Evolutionary conservation across 2,797 vertebrate genomes (phyloP).

Genomic region (Poeciliopsis gracilis): DNA sequence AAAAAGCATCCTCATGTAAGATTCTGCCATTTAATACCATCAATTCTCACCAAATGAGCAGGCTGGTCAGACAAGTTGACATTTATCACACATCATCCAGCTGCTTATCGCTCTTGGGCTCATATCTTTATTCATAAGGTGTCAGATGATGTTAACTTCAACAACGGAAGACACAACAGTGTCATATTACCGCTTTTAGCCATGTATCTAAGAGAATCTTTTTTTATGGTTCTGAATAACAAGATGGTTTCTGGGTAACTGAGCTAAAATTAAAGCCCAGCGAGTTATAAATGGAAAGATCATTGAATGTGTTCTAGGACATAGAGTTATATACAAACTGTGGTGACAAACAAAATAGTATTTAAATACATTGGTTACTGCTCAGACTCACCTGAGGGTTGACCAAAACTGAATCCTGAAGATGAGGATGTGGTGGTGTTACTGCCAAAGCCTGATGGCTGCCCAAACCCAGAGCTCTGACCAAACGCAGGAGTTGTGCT

Average conservation of each 20-base stretch:
- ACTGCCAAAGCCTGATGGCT: slow-evolving; percentile 85
- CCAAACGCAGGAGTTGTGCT: slow-evolving; percentile 84
- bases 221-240: neutral
- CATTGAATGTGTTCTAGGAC: neutral
- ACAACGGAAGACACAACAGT: slow-evolving; percentile 2
- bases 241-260: neutral
- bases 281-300: neutral
- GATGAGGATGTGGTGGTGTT: slow-evolving; percentile 87
- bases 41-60: slow-evolving; percentile 8
- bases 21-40: slow-evolving; percentile 4
- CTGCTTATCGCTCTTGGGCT: neutral
- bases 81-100: neutral
- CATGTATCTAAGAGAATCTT: neutral
- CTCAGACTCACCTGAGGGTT: slow-evolving; percentile 85
- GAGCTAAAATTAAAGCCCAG: slow-evolving; percentile 10
- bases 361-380: neutral
- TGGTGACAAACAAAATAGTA: neutral
- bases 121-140: slow-evolving; percentile 4
- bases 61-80: neutral
- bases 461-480: slow-evolving; percentile 87
- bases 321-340: neutral
- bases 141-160: slow-evolving; percentile 11
- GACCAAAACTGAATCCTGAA: slow-evolving; percentile 90
- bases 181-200: slow-evolving; percentile 4
- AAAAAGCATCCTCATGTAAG: slow-evolving; percentile 2